These are phyloP conservation scores for Ailuropoda melanoleuca DNA, from an alignment of 2,113 vertebrate genomes.

Conservation along the genomic window DNA sequence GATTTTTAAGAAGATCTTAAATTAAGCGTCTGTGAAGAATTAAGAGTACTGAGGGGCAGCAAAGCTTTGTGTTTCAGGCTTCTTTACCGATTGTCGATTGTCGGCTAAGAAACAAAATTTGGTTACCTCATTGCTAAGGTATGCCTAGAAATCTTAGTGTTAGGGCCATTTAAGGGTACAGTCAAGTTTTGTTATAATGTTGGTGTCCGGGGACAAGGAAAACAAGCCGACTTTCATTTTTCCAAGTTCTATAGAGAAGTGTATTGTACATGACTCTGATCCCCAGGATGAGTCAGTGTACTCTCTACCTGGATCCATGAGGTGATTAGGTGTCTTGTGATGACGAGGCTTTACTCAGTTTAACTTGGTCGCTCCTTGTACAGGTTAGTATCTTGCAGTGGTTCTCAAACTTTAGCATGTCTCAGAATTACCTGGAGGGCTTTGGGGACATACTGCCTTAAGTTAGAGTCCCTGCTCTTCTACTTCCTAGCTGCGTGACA, in stretches of 20 bases:
- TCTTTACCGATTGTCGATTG: not conserved
- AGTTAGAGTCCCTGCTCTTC: not conserved
- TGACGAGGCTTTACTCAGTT: not conserved
- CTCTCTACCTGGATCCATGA: not conserved
- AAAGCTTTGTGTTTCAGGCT: conserved; percentile 46
- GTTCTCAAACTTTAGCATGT: conserved; percentile 8
- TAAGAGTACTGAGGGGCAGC: not conserved
- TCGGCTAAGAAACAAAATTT: conserved; percentile 62
- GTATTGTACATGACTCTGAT: not conserved
- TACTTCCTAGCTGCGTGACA: not conserved
- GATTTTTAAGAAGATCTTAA: conserved; percentile 53
- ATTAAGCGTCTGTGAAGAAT: not conserved
- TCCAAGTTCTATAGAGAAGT: conserved; percentile 31
- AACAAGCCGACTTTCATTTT: conserved; percentile 50
- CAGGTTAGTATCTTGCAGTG: not conserved
- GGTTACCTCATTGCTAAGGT: conserved; percentile 62
- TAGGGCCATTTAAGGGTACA: conserved; percentile 63
- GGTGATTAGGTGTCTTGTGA: not conserved
- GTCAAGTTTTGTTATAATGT: conserved; percentile 42
- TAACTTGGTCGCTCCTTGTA: not conserved
- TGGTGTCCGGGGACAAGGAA: not conserved
- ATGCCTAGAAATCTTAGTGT: conserved; percentile 61
- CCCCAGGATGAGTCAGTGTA: not conserved
- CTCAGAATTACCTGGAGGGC: not conserved
- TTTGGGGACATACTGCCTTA: not conserved